These are phyloP conservation scores for Neodiprion lecontei DNA, from an alignment of 1,140 invertebrate species.

Conservation along the genomic window DNA sequence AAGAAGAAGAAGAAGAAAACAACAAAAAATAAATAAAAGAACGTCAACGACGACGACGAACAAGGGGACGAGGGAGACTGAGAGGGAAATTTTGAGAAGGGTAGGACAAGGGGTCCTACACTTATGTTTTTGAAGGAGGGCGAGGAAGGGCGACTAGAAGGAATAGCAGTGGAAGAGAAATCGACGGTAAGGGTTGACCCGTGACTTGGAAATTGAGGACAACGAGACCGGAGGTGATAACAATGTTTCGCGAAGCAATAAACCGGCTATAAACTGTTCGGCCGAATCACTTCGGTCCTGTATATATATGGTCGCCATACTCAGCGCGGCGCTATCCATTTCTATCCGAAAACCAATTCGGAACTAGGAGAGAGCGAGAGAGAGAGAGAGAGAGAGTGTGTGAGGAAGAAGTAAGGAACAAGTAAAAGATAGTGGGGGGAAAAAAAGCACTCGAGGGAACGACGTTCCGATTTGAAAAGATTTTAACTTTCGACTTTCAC, in stretches of 20 bases:
- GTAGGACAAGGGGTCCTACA: too few species aligned
- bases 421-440: too few species aligned
- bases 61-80: too few species aligned
- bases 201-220: conserved; percentile 3
- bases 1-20: too few species aligned
- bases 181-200: background rate
- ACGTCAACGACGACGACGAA: too few species aligned
- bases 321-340: background rate
- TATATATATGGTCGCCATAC: background rate
- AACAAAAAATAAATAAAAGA: too few species aligned
- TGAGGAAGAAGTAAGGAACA: too few species aligned
- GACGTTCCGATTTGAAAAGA: background rate
- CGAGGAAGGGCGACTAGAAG: too few species aligned
- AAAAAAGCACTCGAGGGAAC: background rate
- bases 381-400: too few species aligned
- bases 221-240: background rate
- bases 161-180: background rate
- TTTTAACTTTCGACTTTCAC: background rate
- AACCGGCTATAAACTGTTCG: background rate
- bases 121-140: too few species aligned
- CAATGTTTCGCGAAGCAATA: conserved; percentile 3
- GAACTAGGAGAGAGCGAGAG: background rate
- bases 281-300: background rate
- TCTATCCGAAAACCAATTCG: background rate
- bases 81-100: too few species aligned